These are phyloP conservation scores for Aurelia sp. DNA, from an alignment of 30 jellyfish, hydroid and myxozoan genomes.

Conservation along the genomic window DNA sequence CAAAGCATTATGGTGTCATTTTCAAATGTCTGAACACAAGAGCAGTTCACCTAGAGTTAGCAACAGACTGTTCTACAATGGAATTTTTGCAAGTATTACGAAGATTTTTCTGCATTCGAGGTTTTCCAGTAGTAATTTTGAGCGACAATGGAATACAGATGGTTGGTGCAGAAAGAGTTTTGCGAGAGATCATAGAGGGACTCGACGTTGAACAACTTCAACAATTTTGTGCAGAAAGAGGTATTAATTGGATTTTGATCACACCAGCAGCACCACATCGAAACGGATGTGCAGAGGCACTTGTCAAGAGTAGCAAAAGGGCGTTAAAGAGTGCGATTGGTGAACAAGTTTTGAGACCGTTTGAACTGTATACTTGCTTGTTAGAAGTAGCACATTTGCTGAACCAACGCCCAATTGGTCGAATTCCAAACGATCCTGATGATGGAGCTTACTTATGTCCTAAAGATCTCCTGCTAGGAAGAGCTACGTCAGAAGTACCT, in stretches of 20 bases:
- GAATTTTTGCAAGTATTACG: conserved; percentile 66
- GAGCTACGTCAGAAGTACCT: conserved; percentile 81
- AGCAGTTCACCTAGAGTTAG: too few species aligned
- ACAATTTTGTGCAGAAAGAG: conserved; percentile 59
- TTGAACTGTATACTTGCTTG: conserved; percentile 70
- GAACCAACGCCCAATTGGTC: conserved; percentile 78
- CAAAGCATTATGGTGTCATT: too few species aligned
- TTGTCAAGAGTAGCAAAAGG: conserved; percentile 63
- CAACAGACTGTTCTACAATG: conserved; percentile 55
- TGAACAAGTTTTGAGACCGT: conserved; percentile 63
- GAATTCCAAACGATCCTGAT: conserved; percentile 81
- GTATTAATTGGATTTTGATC: conserved; percentile 71
- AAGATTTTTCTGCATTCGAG: conserved; percentile 75
- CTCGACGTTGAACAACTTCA: conserved; percentile 42
- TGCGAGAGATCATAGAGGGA: conserved; percentile 62
- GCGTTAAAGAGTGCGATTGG: conserved; percentile 57
- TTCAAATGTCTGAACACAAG: too few species aligned
- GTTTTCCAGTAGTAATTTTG: conserved; percentile 64
- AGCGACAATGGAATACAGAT: conserved; percentile 77
- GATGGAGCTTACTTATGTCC: conserved; percentile 88
- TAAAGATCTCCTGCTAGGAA: conserved; percentile 75
- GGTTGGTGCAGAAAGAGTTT: conserved; percentile 68
- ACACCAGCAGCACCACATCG: conserved; percentile 83
- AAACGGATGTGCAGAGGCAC: conserved; percentile 80
- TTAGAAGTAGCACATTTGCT: conserved; percentile 62